A percentile compares a stretch with the other conserved stretches of the same genome.
Conservation (phyloP, 2,888 invertebrate species). For the Tipula helvola region DNA sequence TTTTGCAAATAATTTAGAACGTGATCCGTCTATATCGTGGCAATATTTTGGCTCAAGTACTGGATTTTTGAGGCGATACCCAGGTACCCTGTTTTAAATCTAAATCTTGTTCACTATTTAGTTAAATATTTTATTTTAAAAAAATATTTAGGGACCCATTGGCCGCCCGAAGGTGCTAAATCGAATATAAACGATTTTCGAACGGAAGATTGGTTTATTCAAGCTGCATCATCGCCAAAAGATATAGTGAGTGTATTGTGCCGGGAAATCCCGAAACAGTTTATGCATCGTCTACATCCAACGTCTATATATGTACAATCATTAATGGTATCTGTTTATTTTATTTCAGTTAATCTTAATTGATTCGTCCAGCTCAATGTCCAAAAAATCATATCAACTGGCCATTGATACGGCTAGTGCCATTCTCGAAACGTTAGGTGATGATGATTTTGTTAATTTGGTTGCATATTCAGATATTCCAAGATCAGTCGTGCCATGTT, state of each 20-base stretch:
- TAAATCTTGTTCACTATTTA: too few species aligned
- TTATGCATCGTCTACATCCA: background rate
- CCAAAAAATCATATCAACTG: slow-evolving; percentile 69
- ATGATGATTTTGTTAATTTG: slow-evolving; percentile 95
- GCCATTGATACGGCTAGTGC: slow-evolving; percentile 80
- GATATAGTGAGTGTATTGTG: slow-evolving; percentile 54
- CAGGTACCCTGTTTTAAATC: slow-evolving; percentile 49
- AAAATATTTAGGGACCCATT: slow-evolving; percentile 47
- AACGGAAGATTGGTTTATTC: slow-evolving; percentile 90
- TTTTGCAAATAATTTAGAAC: slow-evolving; percentile 81
- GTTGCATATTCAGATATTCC: slow-evolving; percentile 78
- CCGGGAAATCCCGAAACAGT: background rate
- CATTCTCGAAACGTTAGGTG: slow-evolving; percentile 86
- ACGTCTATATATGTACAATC: background rate
- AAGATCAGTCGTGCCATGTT: slow-evolving; percentile 78
- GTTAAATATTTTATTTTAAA: too few species aligned
- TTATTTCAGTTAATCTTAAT: slow-evolving; percentile 53
- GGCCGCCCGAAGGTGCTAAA: slow-evolving; percentile 69
- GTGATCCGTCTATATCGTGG: slow-evolving; percentile 89
- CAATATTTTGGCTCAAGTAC: slow-evolving; percentile 96
- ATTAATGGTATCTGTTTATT: background rate
- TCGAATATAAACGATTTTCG: slow-evolving; percentile 90
- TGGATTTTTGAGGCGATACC: slow-evolving; percentile 91
- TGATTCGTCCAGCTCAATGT: slow-evolving; percentile 83
- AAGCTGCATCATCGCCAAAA: slow-evolving; percentile 94